phyloP scores from a whole-genome alignment of 1,140 invertebrate species.

The Meloidogyne floridensis region DNA sequence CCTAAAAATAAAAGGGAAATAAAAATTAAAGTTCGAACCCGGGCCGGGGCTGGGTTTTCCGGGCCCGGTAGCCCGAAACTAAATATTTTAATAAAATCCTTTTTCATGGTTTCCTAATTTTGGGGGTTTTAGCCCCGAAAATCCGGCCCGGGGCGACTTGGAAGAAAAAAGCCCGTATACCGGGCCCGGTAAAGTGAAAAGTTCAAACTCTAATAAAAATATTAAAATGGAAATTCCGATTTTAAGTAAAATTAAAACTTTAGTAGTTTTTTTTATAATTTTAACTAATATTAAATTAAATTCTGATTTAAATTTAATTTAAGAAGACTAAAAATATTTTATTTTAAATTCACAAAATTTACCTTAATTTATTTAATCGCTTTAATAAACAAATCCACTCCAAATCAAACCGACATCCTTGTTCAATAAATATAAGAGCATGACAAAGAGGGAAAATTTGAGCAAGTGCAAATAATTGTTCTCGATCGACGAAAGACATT shows the following conservation, averaged over 20 bases:
- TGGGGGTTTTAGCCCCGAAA: too few species aligned
- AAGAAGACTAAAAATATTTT: not conserved
- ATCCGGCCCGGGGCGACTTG: too few species aligned
- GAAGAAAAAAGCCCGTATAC: too few species aligned
- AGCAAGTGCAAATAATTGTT: slow-evolving; percentile 12
- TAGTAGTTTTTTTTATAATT: too few species aligned
- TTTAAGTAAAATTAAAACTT: not conserved
- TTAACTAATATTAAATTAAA: not conserved
- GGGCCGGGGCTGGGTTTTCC: too few species aligned
- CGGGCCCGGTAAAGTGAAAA: too few species aligned
- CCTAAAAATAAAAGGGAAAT: not conserved
- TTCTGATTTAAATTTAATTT: not conserved
- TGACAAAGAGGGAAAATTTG: slow-evolving; percentile 34
- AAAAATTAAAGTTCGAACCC: too few species aligned
- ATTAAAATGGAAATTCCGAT: not conserved
- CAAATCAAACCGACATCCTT: slow-evolving; percentile 35
- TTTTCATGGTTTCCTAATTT: too few species aligned
- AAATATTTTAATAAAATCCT: too few species aligned
- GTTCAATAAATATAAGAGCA: slow-evolving; percentile 31
- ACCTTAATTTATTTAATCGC: slow-evolving; percentile 28
- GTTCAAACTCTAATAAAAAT: too few species aligned
- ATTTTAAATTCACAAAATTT: not conserved
- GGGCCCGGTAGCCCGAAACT: too few species aligned
- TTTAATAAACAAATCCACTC: slow-evolving; percentile 31
- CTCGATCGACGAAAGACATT: slow-evolving; percentile 18